Conservation (phyloP, 2,797 vertebrate species). For the Streptopelia turtur region DNA sequence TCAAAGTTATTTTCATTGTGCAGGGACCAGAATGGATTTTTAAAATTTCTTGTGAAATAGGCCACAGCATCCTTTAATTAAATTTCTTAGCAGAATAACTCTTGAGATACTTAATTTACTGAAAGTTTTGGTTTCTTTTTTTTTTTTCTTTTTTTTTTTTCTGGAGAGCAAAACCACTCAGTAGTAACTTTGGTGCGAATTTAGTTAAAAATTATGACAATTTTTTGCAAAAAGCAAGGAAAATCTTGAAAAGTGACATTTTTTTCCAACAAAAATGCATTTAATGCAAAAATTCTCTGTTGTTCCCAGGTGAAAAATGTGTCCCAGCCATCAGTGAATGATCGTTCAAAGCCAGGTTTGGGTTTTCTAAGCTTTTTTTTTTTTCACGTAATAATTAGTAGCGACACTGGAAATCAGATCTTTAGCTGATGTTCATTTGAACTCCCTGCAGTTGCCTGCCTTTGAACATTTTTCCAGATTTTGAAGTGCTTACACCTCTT, state of each 20-base stretch:
- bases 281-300: neutral
- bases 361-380: neutral
- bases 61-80: neutral
- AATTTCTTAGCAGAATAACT: neutral
- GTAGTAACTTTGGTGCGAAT: neutral
- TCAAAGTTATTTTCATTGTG: slow-evolving; percentile 36
- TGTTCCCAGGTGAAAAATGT: neutral
- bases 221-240: neutral
- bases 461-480: slow-evolving; percentile 8
- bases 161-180: neutral
- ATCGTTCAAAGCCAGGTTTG: neutral
- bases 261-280: neutral
- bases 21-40: neutral
- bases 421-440: neutral
- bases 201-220: neutral
- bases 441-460: neutral
- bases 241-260: neutral
- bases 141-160: neutral
- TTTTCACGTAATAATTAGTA: neutral
- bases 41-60: slow-evolving; percentile 9
- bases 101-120: neutral
- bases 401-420: neutral
- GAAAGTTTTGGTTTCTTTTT: neutral
- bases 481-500: neutral
- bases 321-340: neutral